Evolutionary conservation across 2,797 vertebrate genomes (phyloP).

Genomic region (Psittacula echo): DNA sequence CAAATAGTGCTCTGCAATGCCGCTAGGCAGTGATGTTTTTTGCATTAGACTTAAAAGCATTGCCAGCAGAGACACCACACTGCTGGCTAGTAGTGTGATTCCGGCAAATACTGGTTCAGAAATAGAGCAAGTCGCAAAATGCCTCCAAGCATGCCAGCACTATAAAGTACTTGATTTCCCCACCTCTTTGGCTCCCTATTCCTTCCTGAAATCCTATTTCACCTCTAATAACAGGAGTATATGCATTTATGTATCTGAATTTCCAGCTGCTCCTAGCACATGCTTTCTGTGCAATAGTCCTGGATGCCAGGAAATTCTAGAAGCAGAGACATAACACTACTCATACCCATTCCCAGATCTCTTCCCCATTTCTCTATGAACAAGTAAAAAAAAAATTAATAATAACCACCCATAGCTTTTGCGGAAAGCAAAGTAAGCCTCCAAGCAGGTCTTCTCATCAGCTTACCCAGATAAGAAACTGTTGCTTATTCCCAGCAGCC

Average conservation of each 20-base stretch:
- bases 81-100: neutral
- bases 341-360: neutral
- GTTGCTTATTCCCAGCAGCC: neutral
- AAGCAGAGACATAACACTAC: accelerated
- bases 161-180: neutral
- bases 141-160: neutral
- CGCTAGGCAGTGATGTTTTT: neutral
- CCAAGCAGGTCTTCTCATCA: neutral
- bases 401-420: neutral
- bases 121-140: neutral
- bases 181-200: neutral
- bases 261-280: neutral
- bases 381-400: neutral
- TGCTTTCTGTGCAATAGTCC: neutral
- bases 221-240: neutral
- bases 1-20: neutral
- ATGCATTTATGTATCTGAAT: neutral
- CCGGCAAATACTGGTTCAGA: neutral
- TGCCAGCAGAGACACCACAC: neutral
- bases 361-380: neutral
- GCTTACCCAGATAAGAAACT: neutral
- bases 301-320: neutral
- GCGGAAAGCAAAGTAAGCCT: neutral
- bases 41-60: neutral
- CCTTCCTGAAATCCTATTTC: neutral